Evolutionary conservation across 2,888 invertebrate genomes (phyloP).

Genomic region (Ophraella communa): DNA sequence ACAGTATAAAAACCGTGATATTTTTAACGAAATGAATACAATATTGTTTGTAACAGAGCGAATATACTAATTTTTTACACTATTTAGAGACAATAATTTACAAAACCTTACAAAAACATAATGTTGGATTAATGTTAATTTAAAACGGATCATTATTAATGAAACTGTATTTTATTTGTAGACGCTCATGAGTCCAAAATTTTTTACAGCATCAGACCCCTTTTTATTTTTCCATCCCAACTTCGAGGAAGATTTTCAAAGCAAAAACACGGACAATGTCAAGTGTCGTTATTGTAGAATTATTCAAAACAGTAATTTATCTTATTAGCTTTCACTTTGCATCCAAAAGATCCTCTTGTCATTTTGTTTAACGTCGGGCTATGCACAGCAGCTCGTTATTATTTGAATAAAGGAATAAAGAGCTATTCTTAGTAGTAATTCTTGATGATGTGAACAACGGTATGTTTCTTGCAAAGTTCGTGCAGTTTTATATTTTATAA

Average conservation of each 20-base stretch:
- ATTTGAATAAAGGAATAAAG: constrained; percentile 17
- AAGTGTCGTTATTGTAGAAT: constrained; percentile 47
- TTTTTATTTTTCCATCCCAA: constrained; percentile 33
- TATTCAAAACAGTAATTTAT: constrained; percentile 49
- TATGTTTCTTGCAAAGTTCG: neutral
- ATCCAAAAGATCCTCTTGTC: constrained; percentile 41
- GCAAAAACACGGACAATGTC: constrained; percentile 45
- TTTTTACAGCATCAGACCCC: constrained; percentile 24
- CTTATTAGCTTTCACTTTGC: constrained; percentile 49
- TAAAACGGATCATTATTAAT: neutral
- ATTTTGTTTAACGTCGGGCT: constrained; percentile 27
- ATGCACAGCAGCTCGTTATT: constrained; percentile 23
- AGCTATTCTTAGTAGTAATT: constrained; percentile 22
- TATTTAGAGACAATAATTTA: too few relatives aligned
- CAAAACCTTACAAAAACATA: too few relatives aligned
- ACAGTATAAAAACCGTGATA: too few relatives aligned
- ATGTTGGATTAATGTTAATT: too few relatives aligned
- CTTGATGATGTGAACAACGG: constrained; percentile 6
- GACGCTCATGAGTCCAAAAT: constrained; percentile 10
- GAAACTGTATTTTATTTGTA: neutral
- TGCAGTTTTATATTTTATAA: neutral
- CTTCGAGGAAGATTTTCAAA: constrained; percentile 37
- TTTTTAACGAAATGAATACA: too few relatives aligned
- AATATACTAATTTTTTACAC: too few relatives aligned
- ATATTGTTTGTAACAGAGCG: too few relatives aligned